Evolutionary conservation across 2,888 invertebrate species (phyloP).

Genomic region (Atrina japonica): DNA sequence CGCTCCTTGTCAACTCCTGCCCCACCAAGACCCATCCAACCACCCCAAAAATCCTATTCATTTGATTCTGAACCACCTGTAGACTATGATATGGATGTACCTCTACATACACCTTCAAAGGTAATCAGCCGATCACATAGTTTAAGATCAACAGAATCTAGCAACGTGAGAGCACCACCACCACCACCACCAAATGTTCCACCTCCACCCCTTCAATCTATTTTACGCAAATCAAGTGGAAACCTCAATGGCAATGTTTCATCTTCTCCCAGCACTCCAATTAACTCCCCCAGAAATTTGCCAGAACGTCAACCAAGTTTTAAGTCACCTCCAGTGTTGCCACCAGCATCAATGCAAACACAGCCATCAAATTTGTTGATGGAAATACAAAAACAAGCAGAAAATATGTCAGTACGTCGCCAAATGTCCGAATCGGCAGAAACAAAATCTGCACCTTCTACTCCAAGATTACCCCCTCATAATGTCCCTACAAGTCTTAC

Average conservation of each 20-base stretch:
- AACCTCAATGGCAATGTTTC: constrained; percentile 10
- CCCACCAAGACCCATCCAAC: constrained; percentile 36
- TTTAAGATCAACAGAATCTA: constrained; percentile 3
- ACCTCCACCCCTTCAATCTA: constrained; percentile 30
- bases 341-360: constrained; percentile 10
- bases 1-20: constrained; percentile 20
- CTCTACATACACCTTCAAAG: constrained; percentile 12
- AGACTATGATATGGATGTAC: constrained; percentile 67
- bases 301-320: constrained; percentile 6
- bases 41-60: constrained; percentile 43
- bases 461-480: constrained; percentile 20
- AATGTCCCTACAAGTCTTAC: constrained; percentile 30
- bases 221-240: constrained; percentile 21
- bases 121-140: constrained; percentile 27
- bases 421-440: constrained; percentile 52
- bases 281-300: background rate
- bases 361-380: constrained; percentile 52
- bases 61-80: constrained; percentile 60
- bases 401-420: constrained; percentile 49
- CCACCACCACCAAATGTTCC: constrained; percentile 39
- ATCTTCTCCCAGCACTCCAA: background rate
- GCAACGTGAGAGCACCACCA: constrained; percentile 8
- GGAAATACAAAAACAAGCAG: constrained; percentile 56
- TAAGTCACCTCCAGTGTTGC: constrained; percentile 31
- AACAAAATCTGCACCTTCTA: constrained; percentile 16